phyloP scores from a whole-genome alignment of 2,113 vertebrate genomes.

The Tupaia tana region DNA sequence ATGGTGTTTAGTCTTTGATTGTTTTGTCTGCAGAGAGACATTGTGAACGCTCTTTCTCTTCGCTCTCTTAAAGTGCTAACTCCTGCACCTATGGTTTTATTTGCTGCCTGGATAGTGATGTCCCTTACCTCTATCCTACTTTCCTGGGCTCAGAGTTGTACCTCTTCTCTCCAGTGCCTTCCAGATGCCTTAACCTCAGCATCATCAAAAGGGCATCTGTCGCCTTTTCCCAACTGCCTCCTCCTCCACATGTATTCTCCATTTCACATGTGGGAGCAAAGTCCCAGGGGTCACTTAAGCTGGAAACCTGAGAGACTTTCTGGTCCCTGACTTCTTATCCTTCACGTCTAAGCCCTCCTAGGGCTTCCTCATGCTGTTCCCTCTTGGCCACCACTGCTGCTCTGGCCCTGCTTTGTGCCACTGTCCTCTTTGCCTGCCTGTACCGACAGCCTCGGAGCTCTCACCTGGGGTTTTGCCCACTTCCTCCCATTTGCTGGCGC shows the following conservation, averaged over 20 bases:
- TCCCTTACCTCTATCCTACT: background rate
- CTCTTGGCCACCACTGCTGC: accelerated
- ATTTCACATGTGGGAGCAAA: background rate
- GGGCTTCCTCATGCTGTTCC: background rate
- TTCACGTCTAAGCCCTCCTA: background rate
- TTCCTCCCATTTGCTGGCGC: background rate
- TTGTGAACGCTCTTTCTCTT: background rate
- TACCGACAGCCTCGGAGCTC: background rate
- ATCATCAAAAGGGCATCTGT: too few species aligned
- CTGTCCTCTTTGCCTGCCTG: background rate
- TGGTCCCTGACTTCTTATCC: background rate
- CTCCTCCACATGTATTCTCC: background rate
- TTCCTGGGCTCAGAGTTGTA: background rate
- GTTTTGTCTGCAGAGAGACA: background rate
- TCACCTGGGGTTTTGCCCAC: background rate
- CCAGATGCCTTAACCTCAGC: background rate
- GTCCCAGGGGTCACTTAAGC: background rate
- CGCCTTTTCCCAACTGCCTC: background rate
- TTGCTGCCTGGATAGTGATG: background rate
- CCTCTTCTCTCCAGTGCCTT: background rate
- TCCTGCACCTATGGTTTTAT: background rate
- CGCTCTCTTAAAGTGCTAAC: background rate
- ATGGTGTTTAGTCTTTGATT: background rate
- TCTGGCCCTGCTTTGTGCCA: accelerated
- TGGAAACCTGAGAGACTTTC: conserved; percentile 4